Evolutionary conservation across 2,888 invertebrate species (phyloP).

Genomic region (Sinodicranocentrus sp.): DNA sequence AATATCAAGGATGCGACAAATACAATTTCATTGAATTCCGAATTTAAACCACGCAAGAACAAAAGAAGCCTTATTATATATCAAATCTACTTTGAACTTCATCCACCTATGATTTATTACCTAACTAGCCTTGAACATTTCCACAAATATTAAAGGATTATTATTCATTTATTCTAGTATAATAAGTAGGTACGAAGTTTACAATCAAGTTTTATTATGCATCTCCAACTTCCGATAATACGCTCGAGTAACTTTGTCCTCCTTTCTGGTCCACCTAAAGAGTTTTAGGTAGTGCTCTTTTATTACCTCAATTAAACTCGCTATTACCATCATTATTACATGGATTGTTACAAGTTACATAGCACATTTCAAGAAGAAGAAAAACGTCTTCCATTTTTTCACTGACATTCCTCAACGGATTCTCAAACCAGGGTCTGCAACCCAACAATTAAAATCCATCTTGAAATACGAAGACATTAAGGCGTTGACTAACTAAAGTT

Average conservation of each 20-base stretch:
- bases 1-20: background rate
- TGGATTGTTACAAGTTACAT: too few relatives aligned
- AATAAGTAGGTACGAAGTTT: background rate
- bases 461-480: conserved; percentile 16
- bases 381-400: too few relatives aligned
- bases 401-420: too few relatives aligned
- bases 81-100: too few relatives aligned
- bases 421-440: background rate
- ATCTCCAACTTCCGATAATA: conserved; percentile 13
- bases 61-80: too few relatives aligned
- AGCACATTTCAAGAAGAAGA: too few relatives aligned
- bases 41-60: too few relatives aligned
- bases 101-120: conserved; percentile 37
- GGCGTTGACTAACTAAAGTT: conserved; percentile 41
- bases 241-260: background rate
- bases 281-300: too few relatives aligned
- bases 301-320: too few relatives aligned
- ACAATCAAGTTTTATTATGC: too few relatives aligned
- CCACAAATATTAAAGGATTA: background rate
- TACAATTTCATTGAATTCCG: background rate
- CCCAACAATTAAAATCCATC: conserved; percentile 33
- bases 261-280: background rate
- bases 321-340: too few relatives aligned
- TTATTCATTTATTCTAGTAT: background rate
- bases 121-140: conserved; percentile 41